These are phyloP conservation scores for Picathartes gymnocephalus DNA, from an alignment of 2,113 vertebrate species.

Conservation along the genomic window DNA sequence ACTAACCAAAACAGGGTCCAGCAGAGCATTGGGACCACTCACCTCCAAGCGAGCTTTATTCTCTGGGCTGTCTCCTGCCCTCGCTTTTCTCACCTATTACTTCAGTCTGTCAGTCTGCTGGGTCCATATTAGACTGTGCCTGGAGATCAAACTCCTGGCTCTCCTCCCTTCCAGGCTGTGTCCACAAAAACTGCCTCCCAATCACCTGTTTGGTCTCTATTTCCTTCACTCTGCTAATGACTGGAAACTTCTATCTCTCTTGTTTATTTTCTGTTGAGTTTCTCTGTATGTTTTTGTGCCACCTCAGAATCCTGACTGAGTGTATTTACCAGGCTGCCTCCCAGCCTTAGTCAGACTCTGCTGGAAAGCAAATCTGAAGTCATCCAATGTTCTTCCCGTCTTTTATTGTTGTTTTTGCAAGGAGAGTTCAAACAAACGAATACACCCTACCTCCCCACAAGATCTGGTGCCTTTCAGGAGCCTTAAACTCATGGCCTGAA, in stretches of 20 bases:
- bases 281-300: not conserved
- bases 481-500: constrained; percentile 9
- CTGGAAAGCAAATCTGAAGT: constrained; percentile 16
- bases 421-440: constrained; percentile 26
- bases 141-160: not conserved
- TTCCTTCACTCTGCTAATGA: not conserved
- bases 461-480: constrained; percentile 38
- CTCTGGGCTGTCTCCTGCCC: not conserved
- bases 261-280: not conserved
- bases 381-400: not conserved
- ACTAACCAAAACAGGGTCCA: not conserved
- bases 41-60: not conserved
- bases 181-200: not conserved
- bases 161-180: not conserved
- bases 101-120: not conserved
- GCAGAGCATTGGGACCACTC: not conserved
- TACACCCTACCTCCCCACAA: not conserved
- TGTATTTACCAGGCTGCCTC: not conserved
- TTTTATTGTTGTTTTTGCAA: constrained; percentile 17
- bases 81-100: not conserved
- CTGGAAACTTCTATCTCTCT: not conserved
- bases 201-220: not conserved
- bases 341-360: not conserved
- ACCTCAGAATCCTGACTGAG: not conserved
- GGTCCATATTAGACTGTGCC: not conserved